Evolutionary conservation across 2,113 vertebrate genomes (phyloP).

Genomic region (Numenius arquata): DNA sequence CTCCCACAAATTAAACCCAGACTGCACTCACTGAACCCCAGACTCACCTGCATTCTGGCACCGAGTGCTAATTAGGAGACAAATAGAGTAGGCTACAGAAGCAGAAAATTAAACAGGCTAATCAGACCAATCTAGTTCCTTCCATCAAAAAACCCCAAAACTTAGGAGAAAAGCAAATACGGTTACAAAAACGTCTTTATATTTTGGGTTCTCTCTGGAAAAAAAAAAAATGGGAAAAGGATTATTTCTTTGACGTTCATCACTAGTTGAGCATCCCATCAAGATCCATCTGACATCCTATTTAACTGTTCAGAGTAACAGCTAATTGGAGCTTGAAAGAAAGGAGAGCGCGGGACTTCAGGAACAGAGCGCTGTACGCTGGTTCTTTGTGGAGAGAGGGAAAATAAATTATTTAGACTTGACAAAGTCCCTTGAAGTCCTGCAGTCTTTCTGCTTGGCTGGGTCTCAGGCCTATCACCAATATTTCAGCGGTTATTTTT

Average conservation of each 20-base stretch:
- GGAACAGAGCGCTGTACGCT: not conserved
- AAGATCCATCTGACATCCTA: not conserved
- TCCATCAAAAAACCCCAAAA: not conserved
- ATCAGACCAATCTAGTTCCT: not conserved
- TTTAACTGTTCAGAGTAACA: not conserved
- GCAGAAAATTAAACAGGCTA: constrained; percentile 13
- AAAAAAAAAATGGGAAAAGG: not conserved
- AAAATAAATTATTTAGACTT: constrained; percentile 40
- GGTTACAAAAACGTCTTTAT: not conserved
- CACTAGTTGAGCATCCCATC: not conserved
- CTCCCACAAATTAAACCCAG: not conserved
- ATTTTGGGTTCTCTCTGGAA: not conserved
- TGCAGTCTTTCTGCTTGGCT: constrained; percentile 32
- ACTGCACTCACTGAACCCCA: not conserved
- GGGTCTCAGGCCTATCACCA: not conserved
- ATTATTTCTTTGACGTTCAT: not conserved
- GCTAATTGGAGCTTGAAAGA: not conserved
- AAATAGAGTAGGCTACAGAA: not conserved
- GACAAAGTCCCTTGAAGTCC: constrained; percentile 37
- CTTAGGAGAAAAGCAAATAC: not conserved
- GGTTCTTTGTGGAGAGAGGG: not conserved
- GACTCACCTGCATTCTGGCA: not conserved
- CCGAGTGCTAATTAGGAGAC: constrained; percentile 2
- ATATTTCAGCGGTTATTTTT: not conserved
- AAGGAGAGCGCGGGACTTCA: not conserved